Evolutionary conservation across 64 coral and sea anemone genomes (phyloP).

Genomic region (Stylophora pistillata): DNA sequence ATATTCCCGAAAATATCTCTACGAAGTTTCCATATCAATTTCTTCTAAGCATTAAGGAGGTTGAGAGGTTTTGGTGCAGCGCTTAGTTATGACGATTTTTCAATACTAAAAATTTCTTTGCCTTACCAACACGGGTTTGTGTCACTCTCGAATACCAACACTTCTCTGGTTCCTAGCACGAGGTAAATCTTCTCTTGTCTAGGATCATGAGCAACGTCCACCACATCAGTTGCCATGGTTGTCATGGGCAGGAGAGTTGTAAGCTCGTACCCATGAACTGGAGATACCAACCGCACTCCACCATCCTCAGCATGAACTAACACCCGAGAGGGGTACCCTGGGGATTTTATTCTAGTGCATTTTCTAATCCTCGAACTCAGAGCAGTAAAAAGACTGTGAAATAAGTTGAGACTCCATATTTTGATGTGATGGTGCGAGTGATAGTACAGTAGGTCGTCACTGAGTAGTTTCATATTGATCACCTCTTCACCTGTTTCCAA

Average conservation of each 20-base stretch:
- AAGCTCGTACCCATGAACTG: conserved; percentile 77
- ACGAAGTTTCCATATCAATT: too few relatives aligned
- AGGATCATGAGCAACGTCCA: conserved; percentile 79
- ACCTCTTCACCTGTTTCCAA: conserved; percentile 89
- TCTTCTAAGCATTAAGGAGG: too few relatives aligned
- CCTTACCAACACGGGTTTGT: conserved; percentile 94
- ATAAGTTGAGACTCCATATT: conserved; percentile 87
- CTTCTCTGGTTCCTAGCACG: conserved; percentile 55
- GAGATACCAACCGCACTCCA: conserved; percentile 76
- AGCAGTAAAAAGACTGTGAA: conserved; percentile 83
- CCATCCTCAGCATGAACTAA: conserved; percentile 46
- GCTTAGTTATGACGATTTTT: too few relatives aligned
- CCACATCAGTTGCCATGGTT: conserved; percentile 61
- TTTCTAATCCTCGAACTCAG: conserved; percentile 78
- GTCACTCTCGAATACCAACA: conserved; percentile 85
- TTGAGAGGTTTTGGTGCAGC: too few relatives aligned
- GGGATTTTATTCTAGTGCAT: conserved; percentile 56
- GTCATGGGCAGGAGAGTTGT: conserved; percentile 86
- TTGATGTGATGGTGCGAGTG: conserved; percentile 81
- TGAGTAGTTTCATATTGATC: conserved; percentile 80
- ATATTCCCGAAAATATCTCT: too few relatives aligned
- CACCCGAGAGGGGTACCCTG: conserved; percentile 40
- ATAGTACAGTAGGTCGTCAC: conserved; percentile 66
- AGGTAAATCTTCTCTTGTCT: conserved; percentile 85
- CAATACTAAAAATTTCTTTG: neutral